Evolutionary conservation across 2,888 invertebrate species (phyloP).

Genomic region (Lapara coniferarum): DNA sequence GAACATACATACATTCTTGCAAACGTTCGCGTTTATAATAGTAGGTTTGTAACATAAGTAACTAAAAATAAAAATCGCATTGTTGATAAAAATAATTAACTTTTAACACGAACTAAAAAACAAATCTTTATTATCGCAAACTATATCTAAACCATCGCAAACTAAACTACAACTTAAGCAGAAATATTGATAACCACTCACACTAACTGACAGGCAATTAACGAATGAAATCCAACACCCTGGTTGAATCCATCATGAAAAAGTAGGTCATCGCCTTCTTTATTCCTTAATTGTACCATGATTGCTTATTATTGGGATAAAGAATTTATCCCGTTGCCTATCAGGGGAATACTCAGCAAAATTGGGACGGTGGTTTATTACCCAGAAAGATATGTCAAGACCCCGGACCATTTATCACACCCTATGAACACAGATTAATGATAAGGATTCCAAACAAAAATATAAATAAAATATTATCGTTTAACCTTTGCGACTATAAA

Average conservation of each 20-base stretch:
- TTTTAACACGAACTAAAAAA: no score
- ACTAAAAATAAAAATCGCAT: no score
- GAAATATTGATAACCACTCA: neutral
- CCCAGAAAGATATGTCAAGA: slow-evolving; percentile 42
- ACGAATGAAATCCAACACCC: slow-evolving; percentile 9
- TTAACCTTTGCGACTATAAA: neutral
- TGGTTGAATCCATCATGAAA: slow-evolving; percentile 11
- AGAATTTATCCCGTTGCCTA: slow-evolving; percentile 29
- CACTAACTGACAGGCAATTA: slow-evolving; percentile 14
- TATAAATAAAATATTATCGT: slow-evolving; percentile 5
- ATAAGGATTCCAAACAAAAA: slow-evolving; percentile 10
- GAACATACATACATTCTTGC: no score
- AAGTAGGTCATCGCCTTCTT: slow-evolving; percentile 24
- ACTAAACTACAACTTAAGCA: neutral
- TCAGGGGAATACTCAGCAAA: slow-evolving; percentile 34
- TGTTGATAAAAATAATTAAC: no score
- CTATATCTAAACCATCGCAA: neutral
- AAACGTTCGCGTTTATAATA: no score
- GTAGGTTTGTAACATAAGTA: no score
- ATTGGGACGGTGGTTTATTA: slow-evolving; percentile 48
- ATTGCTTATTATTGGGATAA: slow-evolving; percentile 32
- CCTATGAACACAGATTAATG: slow-evolving; percentile 11
- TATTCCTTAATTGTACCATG: slow-evolving; percentile 29
- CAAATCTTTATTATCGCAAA: no score
- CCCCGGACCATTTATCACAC: slow-evolving; percentile 18